Percentiles rank a stretch among this genome's conserved stretches.
Conservation (phyloP, 2,888 invertebrate genomes). For the Oscheius onirici region DNA sequence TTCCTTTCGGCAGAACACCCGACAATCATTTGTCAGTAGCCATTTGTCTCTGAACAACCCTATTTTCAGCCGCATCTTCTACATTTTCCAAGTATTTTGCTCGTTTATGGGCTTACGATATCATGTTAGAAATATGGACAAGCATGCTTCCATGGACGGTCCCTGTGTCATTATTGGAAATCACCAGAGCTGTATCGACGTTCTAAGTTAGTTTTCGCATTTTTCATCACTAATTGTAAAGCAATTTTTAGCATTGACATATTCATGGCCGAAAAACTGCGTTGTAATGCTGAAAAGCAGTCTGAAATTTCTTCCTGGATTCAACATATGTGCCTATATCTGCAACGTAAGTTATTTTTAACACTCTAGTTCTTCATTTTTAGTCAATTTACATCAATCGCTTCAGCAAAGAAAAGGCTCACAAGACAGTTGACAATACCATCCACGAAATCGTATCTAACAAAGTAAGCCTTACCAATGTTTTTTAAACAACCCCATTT, state of each 20-base stretch:
- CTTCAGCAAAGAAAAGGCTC: slow-evolving; percentile 56
- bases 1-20: slow-evolving; percentile 48
- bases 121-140: slow-evolving; percentile 44
- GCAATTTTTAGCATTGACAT: slow-evolving; percentile 55
- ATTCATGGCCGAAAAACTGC: slow-evolving; percentile 66
- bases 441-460: slow-evolving; percentile 50
- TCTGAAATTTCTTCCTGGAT: slow-evolving; percentile 66
- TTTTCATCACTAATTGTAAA: background rate
- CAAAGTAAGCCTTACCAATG: slow-evolving; percentile 38
- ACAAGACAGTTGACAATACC: slow-evolving; percentile 55
- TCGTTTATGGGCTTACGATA: slow-evolving; percentile 41
- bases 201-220: slow-evolving; percentile 52
- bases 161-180: slow-evolving; percentile 68
- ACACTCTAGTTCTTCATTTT: background rate
- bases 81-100: slow-evolving; percentile 46
- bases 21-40: slow-evolving; percentile 58
- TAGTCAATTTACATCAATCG: slow-evolving; percentile 58
- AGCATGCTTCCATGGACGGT: slow-evolving; percentile 38
- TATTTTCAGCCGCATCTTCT: slow-evolving; percentile 55
- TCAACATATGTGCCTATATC: slow-evolving; percentile 65
- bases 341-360: slow-evolving; percentile 41
- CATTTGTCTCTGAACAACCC: too few relatives aligned
- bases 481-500: slow-evolving; percentile 21
- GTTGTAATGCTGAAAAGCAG: slow-evolving; percentile 68
- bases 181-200: slow-evolving; percentile 69